Base-by-base conservation (phyloP, 2,113 vertebrate species). In the Cygnus buccinator region DNA sequence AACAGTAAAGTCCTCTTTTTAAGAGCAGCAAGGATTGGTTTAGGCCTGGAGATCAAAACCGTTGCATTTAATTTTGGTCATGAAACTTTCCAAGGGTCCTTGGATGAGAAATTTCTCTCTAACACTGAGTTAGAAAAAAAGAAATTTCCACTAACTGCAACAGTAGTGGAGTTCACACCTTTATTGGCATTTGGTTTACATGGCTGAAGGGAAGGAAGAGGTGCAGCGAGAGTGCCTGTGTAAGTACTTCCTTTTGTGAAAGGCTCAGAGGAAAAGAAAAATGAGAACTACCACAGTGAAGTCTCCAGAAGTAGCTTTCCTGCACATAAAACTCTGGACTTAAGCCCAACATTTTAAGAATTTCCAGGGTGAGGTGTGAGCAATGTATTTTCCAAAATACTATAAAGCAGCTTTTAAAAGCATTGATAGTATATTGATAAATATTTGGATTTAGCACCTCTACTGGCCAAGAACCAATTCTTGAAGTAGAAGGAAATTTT, bases 361-460 rank as follows among this genome's bases (percentile, higher is more conserved):
- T 83, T 94, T 85, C 75, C 63, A 95, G 28, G 46, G 63, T n/a
- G 63, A 94, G n/a, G 68, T 83, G 58, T 83, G 74, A 94, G 58
- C 58, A 83, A 37, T 18, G 12, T 16, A 48, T 82, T 89, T 92
- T 77, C 62, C 57, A 74, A 77, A 79, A 71, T 35, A 83, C 58
- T 3, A 90, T 57, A 93, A 94, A 91, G 55, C 31, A 9, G 6
- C 41, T 76, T 80, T 80, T 44, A 68, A 81, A 92, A 92, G 52
- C 54, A 46, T 8, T 72, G 73, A 87, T 26, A 81, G 21, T 26
- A 65, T 87, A 95, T 58, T 66, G 75, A 92, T 74, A 96, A 90
- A 95, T 90, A 94, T 73, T 91, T 89, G 50, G n/a, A 86, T 70
- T 88, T 85, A 61, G 37, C 78, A 87, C 54, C 54, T 84, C 55